Conservation (phyloP, 30 jellyfish, hydroid and myxozoan species). For the Morbakka virulenta region DNA sequence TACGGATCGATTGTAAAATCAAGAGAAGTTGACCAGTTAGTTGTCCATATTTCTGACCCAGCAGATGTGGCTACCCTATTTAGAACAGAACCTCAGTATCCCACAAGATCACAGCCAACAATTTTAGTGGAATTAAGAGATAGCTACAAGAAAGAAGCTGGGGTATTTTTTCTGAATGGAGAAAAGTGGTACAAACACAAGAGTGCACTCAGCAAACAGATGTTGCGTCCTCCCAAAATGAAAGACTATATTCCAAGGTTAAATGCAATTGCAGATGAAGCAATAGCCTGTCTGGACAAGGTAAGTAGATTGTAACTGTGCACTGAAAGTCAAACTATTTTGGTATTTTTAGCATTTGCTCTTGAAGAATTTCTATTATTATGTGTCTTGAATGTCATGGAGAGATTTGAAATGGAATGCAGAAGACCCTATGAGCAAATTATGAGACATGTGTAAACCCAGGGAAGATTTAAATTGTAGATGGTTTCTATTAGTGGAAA, state of each 20-base stretch:
- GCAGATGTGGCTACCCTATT: slow-evolving; percentile 35
- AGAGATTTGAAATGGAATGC: too few species aligned
- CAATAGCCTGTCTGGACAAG: not conserved
- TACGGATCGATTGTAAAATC: slow-evolving; percentile 29
- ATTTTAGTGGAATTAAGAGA: slow-evolving; percentile 13
- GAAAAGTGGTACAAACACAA: slow-evolving; percentile 56
- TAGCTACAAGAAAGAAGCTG: slow-evolving; percentile 43
- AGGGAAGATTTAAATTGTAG: too few species aligned
- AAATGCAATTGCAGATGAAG: slow-evolving; percentile 32
- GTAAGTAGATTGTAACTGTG: too few species aligned
- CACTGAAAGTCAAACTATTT: too few species aligned
- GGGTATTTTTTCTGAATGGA: slow-evolving; percentile 66
- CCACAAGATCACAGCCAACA: slow-evolving; percentile 24
- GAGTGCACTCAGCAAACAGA: slow-evolving; percentile 17
- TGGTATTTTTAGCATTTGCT: too few species aligned
- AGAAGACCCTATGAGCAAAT: too few species aligned
- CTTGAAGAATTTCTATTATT: too few species aligned
- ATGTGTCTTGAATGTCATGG: too few species aligned
- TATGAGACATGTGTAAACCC: too few species aligned
- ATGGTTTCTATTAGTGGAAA: too few species aligned
- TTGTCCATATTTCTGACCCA: slow-evolving; percentile 28
- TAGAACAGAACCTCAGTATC: slow-evolving; percentile 48
- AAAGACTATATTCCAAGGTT: slow-evolving; percentile 42
- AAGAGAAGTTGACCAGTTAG: not conserved
- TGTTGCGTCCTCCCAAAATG: slow-evolving; percentile 61